Base-by-base conservation (phyloP, 2,113 vertebrate species). In the Oreochromis spilurus region DNA sequence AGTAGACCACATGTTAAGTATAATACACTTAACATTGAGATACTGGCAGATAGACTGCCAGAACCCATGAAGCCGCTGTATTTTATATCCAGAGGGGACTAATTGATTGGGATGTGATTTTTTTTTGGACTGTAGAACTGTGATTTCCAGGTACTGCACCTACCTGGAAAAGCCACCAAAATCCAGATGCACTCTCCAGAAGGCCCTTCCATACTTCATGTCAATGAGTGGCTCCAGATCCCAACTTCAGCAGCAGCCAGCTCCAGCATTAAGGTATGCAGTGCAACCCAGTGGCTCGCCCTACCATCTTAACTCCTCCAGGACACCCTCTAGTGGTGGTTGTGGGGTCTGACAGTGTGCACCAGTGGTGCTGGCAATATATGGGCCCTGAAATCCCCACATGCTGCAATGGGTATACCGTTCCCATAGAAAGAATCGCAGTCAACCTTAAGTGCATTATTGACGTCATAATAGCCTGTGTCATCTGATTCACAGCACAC, bases 191-290 rank as follows among this genome's bases (percentile, higher is more conserved):
- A 16, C 60, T 88, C 3, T 57, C 86, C 12, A 70, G 84, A 14
- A 45, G 79, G 4, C 82, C 79, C 2, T 87, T 84, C 12, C 3
- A 54, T 4, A 11, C 11, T 5, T 34, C 13, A 6, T 88, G 67
- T 9, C 43, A 54, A 3, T 90, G 1, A 17, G 62, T 2, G 2
- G 4, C 58, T 10, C 13, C 52, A 8, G 72, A 87, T 0, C 54
- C 45, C 9, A 19, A 5, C 5, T 6, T 7, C 0, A 0, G 24
- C 16, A 3, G 2, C 0, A 11, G 31, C 58, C 58, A 62, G 31
- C 31, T 36, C 7, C 48, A 75, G 17, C n/a, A 4, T 8, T 53
- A 77, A 29, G 24, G 1, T 9, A 16, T 75, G 43, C 43, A 50
- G 14, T 50, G 43, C 9, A 19, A 48, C 14, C 3, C 12, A 26